Percentiles rank a stretch among this genome's conserved stretches.
Evolutionary conservation across 2,797 vertebrate species (phyloP).

Genomic region (Melanotaenia boesemani): DNA sequence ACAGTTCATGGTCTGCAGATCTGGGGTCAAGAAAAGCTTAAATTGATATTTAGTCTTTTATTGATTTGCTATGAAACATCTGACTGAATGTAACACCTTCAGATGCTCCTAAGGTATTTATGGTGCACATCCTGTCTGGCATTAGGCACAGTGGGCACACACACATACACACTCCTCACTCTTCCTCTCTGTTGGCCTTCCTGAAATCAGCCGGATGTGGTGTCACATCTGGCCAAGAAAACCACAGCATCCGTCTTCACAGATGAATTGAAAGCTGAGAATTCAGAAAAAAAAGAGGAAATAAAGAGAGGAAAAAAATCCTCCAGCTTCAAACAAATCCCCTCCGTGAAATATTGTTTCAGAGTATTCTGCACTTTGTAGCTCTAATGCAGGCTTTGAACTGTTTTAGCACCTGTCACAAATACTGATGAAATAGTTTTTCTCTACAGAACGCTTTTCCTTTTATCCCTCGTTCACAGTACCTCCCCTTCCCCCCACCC

Average conservation of each 20-base stretch:
- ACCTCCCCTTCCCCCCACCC: background rate
- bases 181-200: constrained; percentile 24
- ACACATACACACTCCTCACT: background rate
- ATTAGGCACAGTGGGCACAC: background rate
- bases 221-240: constrained; percentile 64
- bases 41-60: constrained; percentile 10
- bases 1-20: constrained; percentile 10
- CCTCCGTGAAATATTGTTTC: constrained; percentile 70
- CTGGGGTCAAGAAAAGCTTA: constrained; percentile 19
- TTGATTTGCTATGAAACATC: constrained; percentile 4
- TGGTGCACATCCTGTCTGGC: background rate
- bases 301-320: constrained; percentile 13
- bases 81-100: constrained; percentile 18
- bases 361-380: constrained; percentile 69
- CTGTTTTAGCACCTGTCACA: constrained; percentile 77
- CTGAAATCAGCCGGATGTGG: constrained; percentile 52
- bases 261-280: constrained; percentile 62
- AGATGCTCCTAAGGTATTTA: constrained; percentile 4
- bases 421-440: constrained; percentile 67
- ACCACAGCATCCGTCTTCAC: constrained; percentile 60
- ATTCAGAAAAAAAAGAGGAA: constrained; percentile 37
- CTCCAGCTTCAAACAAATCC: constrained; percentile 67
- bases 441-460: constrained; percentile 40
- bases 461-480: constrained; percentile 33
- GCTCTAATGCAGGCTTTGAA: constrained; percentile 66